Evolutionary conservation across 2,888 invertebrate genomes (phyloP), one percentile per base, ranked within the genome.

Genomic region (Podabrus alpinus): DNA sequence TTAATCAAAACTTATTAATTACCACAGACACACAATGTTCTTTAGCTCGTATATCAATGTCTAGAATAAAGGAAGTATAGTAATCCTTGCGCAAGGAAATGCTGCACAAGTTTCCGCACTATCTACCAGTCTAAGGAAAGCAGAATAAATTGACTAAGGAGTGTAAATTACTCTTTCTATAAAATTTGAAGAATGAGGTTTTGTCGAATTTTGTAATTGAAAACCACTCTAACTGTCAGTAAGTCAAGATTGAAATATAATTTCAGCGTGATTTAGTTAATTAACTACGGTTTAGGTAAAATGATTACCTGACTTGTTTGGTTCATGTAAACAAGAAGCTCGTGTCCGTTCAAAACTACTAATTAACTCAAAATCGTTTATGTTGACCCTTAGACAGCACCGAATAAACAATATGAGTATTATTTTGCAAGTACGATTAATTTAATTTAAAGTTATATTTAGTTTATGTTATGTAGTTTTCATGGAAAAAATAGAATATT

Each of bases 1-100:
- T 75, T 72, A 75, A 75, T 75, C 71, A 75, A 72, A 71, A 75
- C 68, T 75, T 75, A 72, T 75, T 75, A 75, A 75, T 75, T 75
- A 75, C 75, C 69, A 66, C 68, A 72, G 59, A 72, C 75, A 60
- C 68, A 62, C 75, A 72, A 61, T 69, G 21, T 64, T 67, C 62
- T 64, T 19, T 64, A 64, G 66, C 72, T 71, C 75, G 61, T 75
- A 72, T 75, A 72, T 71, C 75, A 72, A 68, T 66, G 75, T 75
- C 75, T 45, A n/a, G 19, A 25, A 24, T 61, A 72, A 69, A 75
- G 75, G 71, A 75, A 75, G 71, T 73, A 70, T 69, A 62, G 73
- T 73, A 66, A 73, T 45, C 69, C 59, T 67, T 61, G 71, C 71
- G 67, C 74, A 68, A 66, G 68, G 71, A 74, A 74, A 68, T 59